Base-by-base conservation (phyloP, 2,797 vertebrate genomes). In the Setipinna tenuifilis region DNA sequence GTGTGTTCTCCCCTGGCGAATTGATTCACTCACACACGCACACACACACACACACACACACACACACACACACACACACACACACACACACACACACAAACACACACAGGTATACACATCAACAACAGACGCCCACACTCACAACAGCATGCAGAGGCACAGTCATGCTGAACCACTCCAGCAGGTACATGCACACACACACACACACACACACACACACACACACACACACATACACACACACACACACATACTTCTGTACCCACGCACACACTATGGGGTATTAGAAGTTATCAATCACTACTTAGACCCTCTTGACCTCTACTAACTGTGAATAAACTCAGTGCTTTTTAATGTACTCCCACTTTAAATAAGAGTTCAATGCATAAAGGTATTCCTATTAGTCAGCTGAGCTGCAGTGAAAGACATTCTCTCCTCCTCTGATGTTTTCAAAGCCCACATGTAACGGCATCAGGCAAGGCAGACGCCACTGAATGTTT, bases 11-110 rank as follows among this genome's bases (percentile, higher is more conserved):
- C 6, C 28, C 14, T 35, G 28, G 25, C 25, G 61, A 25, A 59
- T 59, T 59, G 58, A 59, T 59, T 59, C 58, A 19, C 19, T 21
- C 58, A 19, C 17, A 75, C 31, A 17, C 25, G 31, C 6, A 17
- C 68, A 75, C 28, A 75, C 28, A 35, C 68, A 75, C 65, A 71
- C 28, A 75, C 68, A 75, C 68, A 75, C 28, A 35, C 58, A n/a
- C 58, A 16, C 62, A 68, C 23, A 35, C 16, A 31, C 65, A 54
- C 50, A 68, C 65, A 68, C 25, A 31, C 25, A 31, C 68, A 17
- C 68, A 75, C 28, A 35, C 65, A 28, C 65, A 17, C 28, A 71
- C 65, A 68, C 25, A 62, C 21, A 62, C 59, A 23, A 7, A 28
- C 62, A 16, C 11, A 11, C n/a, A 59, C 58, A 21, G 19, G 2